Base-by-base conservation (phyloP, 2,888 invertebrate species). In the Ochropleura plecta region DNA sequence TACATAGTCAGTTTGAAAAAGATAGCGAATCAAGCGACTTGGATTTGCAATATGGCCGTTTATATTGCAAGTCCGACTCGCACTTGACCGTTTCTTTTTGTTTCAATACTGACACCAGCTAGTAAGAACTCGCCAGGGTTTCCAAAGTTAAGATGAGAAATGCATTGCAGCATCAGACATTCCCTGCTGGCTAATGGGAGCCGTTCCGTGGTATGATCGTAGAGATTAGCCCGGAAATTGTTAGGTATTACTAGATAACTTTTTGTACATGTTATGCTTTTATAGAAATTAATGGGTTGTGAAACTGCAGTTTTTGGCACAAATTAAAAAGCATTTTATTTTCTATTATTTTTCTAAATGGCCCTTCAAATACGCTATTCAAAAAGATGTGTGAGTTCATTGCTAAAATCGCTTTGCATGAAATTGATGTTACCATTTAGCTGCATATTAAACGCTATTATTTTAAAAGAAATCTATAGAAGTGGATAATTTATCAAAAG, bases 181-280 rank as follows among this genome's bases (percentile, higher is more conserved):
- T 86, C 89, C 92, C 92, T 88, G 90, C 86, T 85, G 90, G 78
- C 88, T 92, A 88, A 91, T 91, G 88, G 87, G 86, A 82, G 86
- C 82, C 85, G 90, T 91, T 90, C 87, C 87, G 89, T 86, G 75
- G 73, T 75, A 84, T 90, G 82, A 87, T 85, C 79, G 71, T 70
- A 74, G 60, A 73, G 70, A 82, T 80, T 79, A 82, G 73, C 75
- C 64, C 73, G 85, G 82, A 88, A 89, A 89, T 84, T 86, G 86
- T 85, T 88, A n/a, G n/a, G n/a, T n/a, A 85, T 86, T 79, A 76
- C 53, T 67, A 67, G 10, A 78, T 67, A 78, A 67, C 55, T 82
- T 73, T 72, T 55, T 46, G 44, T 18, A 48, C 49, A 70, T 68
- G 8, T 6, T 12, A 57, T 46, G 40, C 55, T 59, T 57, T 40